Evolutionary conservation across 2,113 vertebrate genomes (phyloP), one percentile per base, ranked within the genome.

Genomic region (Leptocoma aspasia): DNA sequence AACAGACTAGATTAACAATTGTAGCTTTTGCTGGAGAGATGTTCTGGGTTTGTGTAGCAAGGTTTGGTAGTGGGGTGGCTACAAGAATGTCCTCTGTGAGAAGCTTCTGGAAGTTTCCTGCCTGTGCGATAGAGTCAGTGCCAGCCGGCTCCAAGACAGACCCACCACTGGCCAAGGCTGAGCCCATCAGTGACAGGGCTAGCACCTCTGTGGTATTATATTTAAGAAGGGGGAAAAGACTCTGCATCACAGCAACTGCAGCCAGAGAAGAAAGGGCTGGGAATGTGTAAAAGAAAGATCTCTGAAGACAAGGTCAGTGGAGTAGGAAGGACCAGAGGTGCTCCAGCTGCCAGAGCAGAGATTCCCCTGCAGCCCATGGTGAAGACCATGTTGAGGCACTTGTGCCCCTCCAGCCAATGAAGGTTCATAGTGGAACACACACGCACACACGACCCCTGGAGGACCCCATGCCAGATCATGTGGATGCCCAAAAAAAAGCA

Each of bases 71-170:
- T 13, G 12, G 18, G 9, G 20, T 27, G 11, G 19, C 35, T 66
- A 17, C 27, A 27, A 50, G 27, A 4, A 5, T 49, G 8, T 39
- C 10, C 35, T 60, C 78, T 54, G 7, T 66, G 35, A 42, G 45
- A 61, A 56, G 19, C 33, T n/a, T 19, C 64, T 50, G 61, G 22
- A 47, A 37, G 27, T 13, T 54, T 78, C 18, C 44, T 13, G 6
- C 6, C 10, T 42, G 10, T 71, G n/a, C 1, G 0, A 15, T 8
- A 41, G 5, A 59, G 22, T 39, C n/a, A 37, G 12, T 4, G 1
- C 45, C 13, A 83, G 39, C 13, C 1, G 0, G 31, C 59, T 83
- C 41, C 45, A 26, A 54, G 45, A 42, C 22, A 13, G 24, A 16
- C 70, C n/a, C 9, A 10, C n/a, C 10, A 4, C 30, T 72, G 35